These are phyloP conservation scores for Erannis defoliaria DNA, from an alignment of 2,888 invertebrate species.

Conservation along the genomic window DNA sequence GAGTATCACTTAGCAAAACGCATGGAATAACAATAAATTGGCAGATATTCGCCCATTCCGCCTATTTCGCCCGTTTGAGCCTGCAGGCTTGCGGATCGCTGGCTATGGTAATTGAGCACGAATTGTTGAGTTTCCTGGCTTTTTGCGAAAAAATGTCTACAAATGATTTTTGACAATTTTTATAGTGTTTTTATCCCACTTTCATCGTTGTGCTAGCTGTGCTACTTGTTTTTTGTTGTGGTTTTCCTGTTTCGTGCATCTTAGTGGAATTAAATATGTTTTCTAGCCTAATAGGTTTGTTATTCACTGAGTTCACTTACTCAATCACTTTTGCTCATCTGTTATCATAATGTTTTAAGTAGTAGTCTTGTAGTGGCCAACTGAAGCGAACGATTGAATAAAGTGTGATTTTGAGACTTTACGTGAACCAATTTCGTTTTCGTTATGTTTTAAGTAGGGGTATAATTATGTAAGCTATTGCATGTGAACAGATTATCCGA, in stretches of 20 bases:
- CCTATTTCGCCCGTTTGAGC: conserved; percentile 56
- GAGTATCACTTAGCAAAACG: conserved; percentile 81
- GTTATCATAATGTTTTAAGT: no score
- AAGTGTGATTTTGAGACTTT: no score
- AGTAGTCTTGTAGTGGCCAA: no score
- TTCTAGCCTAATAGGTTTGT: no score
- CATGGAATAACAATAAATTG: conserved; percentile 82
- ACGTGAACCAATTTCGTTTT: no score
- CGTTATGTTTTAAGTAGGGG: no score
- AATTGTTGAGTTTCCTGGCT: conserved; percentile 59
- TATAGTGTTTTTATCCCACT: background rate
- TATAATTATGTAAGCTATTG: no score
- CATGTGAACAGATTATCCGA: no score
- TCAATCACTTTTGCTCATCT: no score
- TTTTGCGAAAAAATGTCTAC: conserved; percentile 29
- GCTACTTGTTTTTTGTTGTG: background rate
- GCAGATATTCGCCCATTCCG: conserved; percentile 70
- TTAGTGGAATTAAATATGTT: background rate
- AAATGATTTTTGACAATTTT: background rate
- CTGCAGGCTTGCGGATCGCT: conserved; percentile 71
- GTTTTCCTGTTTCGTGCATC: background rate
- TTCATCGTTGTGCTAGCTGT: background rate
- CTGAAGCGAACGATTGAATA: no score
- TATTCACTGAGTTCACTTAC: no score
- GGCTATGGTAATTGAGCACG: conserved; percentile 65